Conservation (phyloP, 2,113 vertebrate genomes). For the Oncorhynchus tshawytscha region DNA sequence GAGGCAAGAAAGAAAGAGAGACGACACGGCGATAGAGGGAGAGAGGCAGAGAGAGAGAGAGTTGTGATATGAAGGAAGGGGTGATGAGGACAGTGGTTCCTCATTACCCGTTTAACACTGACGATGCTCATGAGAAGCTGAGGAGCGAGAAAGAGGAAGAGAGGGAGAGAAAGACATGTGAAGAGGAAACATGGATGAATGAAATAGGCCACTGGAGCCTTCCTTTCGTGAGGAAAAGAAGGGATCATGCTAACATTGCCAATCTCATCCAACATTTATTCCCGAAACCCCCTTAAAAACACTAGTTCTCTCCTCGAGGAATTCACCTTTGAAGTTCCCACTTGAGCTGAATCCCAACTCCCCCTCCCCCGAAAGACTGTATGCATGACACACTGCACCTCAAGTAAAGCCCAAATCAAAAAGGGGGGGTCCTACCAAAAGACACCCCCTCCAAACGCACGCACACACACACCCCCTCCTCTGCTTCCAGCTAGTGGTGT, state of each 20-base stretch:
- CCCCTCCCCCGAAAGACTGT: constrained; percentile 18
- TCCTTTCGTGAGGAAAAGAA: constrained; percentile 28
- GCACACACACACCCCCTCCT: not conserved
- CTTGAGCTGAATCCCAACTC: constrained; percentile 44
- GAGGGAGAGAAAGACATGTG: too few relatives aligned
- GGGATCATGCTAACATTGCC: constrained; percentile 3
- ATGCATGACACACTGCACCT: too few relatives aligned
- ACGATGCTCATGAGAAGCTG: too few relatives aligned
- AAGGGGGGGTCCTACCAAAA: constrained; percentile 15
- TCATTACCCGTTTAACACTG: constrained; percentile 22
- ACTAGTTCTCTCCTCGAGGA: constrained; percentile 16
- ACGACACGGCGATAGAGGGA: not conserved
- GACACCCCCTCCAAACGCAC: not conserved
- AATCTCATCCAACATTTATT: constrained; percentile 37
- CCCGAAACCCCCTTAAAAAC: constrained; percentile 1
- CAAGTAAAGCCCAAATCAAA: too few relatives aligned
- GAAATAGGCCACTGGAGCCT: not conserved
- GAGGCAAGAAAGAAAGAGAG: not conserved
- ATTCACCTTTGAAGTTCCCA: constrained; percentile 64
- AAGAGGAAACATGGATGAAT: too few relatives aligned
- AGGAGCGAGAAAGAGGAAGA: too few relatives aligned
- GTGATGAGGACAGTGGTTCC: constrained; percentile 45
- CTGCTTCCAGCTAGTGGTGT: constrained; percentile 16
- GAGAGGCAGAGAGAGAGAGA: constrained; percentile 14
- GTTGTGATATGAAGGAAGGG: constrained; percentile 18